Evolutionary conservation across 1,140 invertebrate genomes (phyloP).

Genomic region (Drosophila nasuta): DNA sequence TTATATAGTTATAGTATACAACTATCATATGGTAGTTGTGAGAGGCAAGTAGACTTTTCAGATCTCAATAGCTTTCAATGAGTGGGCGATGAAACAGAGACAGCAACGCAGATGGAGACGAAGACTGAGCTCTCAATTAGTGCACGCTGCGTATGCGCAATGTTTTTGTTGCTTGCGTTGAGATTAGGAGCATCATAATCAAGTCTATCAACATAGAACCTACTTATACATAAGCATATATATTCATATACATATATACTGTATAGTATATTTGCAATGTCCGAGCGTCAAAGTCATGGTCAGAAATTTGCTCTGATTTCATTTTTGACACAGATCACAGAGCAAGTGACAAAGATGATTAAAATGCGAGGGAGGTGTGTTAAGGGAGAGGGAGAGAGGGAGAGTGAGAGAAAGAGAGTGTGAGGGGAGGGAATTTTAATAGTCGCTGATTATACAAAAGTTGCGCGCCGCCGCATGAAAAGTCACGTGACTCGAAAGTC

Average conservation of each 20-base stretch:
- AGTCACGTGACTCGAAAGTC: slow-evolving; percentile 5
- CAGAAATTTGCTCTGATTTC: slow-evolving; percentile 38
- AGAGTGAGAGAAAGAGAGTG: background rate
- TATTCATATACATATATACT: background rate
- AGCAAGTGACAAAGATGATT: background rate
- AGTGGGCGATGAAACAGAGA: slow-evolving; percentile 19
- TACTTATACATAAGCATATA: slow-evolving; percentile 14
- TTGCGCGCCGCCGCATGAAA: slow-evolving; percentile 20
- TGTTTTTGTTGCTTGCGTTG: slow-evolving; percentile 8
- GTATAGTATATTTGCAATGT: slow-evolving; percentile 7
- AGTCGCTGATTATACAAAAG: slow-evolving; percentile 70
- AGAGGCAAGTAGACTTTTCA: slow-evolving; percentile 3
- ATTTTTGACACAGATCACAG: background rate
- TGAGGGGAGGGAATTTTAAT: slow-evolving; percentile 50
- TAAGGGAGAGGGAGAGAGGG: background rate
- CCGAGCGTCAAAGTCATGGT: slow-evolving; percentile 44
- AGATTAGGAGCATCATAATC: slow-evolving; percentile 15
- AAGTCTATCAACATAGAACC: slow-evolving; percentile 12
- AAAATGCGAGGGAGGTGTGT: background rate
- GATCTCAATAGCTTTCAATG: slow-evolving; percentile 9
- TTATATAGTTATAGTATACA: background rate
- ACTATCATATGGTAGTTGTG: background rate
- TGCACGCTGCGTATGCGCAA: slow-evolving; percentile 38
- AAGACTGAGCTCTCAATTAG: slow-evolving; percentile 36
- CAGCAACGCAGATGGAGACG: background rate